Conservation (phyloP, 1,140 invertebrate species). For the Procambarus virginalis region DNA sequence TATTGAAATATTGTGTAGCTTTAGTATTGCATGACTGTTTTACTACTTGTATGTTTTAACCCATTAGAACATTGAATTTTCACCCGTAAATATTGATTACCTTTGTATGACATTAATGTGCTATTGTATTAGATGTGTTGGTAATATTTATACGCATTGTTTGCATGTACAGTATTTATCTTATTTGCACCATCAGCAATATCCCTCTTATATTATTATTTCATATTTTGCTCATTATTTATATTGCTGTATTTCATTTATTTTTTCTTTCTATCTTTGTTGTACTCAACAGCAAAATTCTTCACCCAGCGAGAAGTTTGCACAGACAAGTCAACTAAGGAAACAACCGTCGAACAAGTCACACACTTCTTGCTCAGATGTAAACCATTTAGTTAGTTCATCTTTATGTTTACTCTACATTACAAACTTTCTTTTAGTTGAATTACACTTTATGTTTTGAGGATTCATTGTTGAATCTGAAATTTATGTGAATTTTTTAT, state of each 20-base stretch:
- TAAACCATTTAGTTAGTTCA: neutral
- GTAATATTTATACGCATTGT: neutral
- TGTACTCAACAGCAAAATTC: conserved; percentile 28
- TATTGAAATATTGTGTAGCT: neutral
- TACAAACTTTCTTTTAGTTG: neutral
- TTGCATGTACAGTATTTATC: conserved; percentile 20
- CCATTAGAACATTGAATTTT: neutral
- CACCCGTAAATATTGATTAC: neutral
- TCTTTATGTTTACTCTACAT: neutral
- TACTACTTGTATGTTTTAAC: neutral
- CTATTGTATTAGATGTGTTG: neutral
- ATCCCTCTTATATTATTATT: neutral
- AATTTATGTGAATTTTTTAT: neutral
- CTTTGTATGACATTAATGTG: neutral
- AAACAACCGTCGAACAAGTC: neutral
- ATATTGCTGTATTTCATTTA: neutral
- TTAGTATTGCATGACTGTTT: conserved; percentile 1
- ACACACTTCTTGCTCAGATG: conserved; percentile 26
- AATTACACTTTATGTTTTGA: neutral
- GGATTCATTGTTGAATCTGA: neutral
- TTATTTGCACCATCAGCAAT: neutral
- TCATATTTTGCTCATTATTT: neutral
- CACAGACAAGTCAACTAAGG: conserved; percentile 7
- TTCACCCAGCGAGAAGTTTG: conserved; percentile 10
- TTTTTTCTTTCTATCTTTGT: neutral